These are phyloP conservation scores for Okapia johnstoni DNA, from an alignment of 2,113 vertebrate genomes.

Conservation along the genomic window DNA sequence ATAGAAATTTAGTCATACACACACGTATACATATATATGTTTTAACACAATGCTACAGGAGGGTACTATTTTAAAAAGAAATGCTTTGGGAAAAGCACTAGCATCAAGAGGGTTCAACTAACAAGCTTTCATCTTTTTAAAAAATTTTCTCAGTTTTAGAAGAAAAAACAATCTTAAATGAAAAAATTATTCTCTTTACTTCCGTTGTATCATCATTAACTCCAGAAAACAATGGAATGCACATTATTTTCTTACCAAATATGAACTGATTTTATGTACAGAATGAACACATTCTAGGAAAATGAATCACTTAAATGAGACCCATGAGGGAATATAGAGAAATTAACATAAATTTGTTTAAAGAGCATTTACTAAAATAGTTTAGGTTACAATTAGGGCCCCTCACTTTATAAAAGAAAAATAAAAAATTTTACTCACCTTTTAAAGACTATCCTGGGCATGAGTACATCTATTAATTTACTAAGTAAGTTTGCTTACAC, in stretches of 20 bases:
- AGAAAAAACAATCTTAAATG: background rate
- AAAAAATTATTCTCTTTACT: background rate
- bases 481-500: background rate
- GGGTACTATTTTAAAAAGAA: background rate
- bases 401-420: background rate
- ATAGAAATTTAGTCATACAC: background rate
- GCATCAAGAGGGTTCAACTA: background rate
- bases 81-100: background rate
- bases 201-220: background rate
- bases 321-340: background rate
- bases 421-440: slow-evolving; percentile 4
- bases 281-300: background rate
- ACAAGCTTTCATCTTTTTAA: background rate
- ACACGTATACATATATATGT: background rate
- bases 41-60: background rate
- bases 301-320: slow-evolving; percentile 12
- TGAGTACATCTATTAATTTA: slow-evolving; percentile 7
- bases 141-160: background rate
- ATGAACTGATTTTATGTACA: background rate
- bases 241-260: background rate
- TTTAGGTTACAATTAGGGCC: background rate
- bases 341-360: background rate
- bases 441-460: background rate
- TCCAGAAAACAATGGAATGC: background rate
- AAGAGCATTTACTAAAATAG: background rate